Evolutionary conservation across 1,140 invertebrate species (phyloP).

Genomic region (Microplitis demolitor): DNA sequence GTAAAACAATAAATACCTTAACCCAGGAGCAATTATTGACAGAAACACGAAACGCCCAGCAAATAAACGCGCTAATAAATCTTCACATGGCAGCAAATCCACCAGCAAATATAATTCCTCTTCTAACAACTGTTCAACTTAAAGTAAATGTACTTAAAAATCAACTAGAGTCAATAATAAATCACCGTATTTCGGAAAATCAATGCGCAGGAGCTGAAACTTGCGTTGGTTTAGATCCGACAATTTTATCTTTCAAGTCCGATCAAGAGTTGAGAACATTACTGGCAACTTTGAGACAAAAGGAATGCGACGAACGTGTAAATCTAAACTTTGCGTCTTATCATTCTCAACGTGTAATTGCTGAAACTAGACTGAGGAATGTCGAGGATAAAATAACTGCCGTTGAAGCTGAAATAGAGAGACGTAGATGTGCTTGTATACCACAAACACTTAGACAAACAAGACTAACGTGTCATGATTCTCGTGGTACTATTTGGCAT

Average conservation of each 20-base stretch:
- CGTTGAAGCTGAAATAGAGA: slow-evolving; percentile 49
- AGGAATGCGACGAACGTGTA: slow-evolving; percentile 48
- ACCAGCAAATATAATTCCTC: slow-evolving; percentile 43
- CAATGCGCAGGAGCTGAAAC: slow-evolving; percentile 44
- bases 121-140: slow-evolving; percentile 50
- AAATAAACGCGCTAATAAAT: slow-evolving; percentile 51
- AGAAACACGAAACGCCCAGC: slow-evolving; percentile 47
- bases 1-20: slow-evolving; percentile 35
- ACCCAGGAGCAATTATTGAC: slow-evolving; percentile 50
- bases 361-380: slow-evolving; percentile 42
- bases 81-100: slow-evolving; percentile 52
- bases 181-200: slow-evolving; percentile 46
- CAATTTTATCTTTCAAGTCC: slow-evolving; percentile 43
- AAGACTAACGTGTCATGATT: slow-evolving; percentile 30
- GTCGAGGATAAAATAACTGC: slow-evolving; percentile 49
- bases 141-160: slow-evolving; percentile 53
- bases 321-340: slow-evolving; percentile 50
- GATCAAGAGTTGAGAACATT: slow-evolving; percentile 51
- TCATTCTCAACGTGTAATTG: slow-evolving; percentile 44
- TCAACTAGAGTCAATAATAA: slow-evolving; percentile 45
- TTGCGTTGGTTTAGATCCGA: slow-evolving; percentile 39
- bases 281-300: slow-evolving; percentile 41
- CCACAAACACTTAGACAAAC: not conserved
- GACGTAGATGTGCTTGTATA: slow-evolving; percentile 34
- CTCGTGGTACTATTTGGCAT: slow-evolving; percentile 27